Percentiles rank a stretch among this genome's conserved stretches.
These are phyloP conservation scores for Dryobota labecula DNA, from an alignment of 2,888 invertebrate species.

Conservation along the genomic window DNA sequence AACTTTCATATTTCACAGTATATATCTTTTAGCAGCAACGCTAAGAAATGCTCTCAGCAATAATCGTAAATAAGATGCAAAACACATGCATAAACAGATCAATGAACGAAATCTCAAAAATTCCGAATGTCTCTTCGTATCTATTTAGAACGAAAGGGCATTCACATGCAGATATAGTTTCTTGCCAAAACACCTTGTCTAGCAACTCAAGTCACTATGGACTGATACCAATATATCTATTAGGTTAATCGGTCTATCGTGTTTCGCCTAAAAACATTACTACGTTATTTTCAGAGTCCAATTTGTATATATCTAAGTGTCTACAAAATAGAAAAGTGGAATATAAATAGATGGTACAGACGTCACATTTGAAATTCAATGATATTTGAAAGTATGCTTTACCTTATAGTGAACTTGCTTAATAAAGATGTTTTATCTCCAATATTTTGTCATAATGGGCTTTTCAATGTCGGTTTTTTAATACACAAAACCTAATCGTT, in stretches of 20 bases:
- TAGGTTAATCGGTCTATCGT: constrained; percentile 29
- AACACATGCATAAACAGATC: constrained; percentile 46
- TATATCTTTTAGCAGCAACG: constrained; percentile 23
- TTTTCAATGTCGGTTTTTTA: neutral
- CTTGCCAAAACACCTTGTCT: constrained; percentile 52
- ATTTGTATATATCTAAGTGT: neutral
- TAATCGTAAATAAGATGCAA: constrained; percentile 44
- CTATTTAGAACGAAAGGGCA: constrained; percentile 54
- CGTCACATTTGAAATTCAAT: neutral
- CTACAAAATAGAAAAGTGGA: constrained; percentile 1
- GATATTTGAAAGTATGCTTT: neutral
- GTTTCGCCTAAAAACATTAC: constrained; percentile 17
- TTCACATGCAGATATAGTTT: constrained; percentile 49
- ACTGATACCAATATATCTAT: constrained; percentile 24
- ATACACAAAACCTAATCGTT: neutral
- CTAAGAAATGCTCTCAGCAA: constrained; percentile 33
- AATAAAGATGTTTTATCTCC: neutral
- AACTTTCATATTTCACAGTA: constrained; percentile 9
- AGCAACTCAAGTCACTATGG: constrained; percentile 35
- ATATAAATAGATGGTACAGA: neutral
- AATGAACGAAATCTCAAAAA: constrained; percentile 49
- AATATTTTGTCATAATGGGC: neutral
- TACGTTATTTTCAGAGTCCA: constrained; percentile 20
- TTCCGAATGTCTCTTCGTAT: constrained; percentile 24
- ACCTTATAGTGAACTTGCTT: neutral